These are phyloP conservation scores for Cepaea nemoralis DNA, from an alignment of 1,140 invertebrate species.

Conservation along the genomic window DNA sequence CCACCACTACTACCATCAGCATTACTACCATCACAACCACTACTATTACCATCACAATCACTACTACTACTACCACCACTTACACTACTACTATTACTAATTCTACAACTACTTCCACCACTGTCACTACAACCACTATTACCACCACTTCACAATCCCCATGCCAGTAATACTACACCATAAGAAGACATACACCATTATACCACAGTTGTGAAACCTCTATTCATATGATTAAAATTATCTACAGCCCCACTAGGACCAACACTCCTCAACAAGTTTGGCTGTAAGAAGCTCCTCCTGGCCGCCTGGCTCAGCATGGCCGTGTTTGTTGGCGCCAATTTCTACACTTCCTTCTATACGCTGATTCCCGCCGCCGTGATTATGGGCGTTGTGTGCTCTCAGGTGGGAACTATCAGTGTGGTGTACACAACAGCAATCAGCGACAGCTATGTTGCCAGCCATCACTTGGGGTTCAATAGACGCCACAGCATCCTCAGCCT, in stretches of 20 bases:
- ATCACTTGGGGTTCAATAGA: conserved; percentile 22
- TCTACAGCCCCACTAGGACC: background rate
- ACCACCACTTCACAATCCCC: too few relatives aligned
- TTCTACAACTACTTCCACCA: too few relatives aligned
- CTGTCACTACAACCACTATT: too few relatives aligned
- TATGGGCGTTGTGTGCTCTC: conserved; percentile 42
- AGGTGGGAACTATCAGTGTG: conserved; percentile 52
- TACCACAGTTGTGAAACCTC: too few relatives aligned
- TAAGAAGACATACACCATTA: too few relatives aligned
- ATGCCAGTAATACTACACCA: too few relatives aligned
- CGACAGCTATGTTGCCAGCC: conserved; percentile 23
- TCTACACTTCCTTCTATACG: conserved; percentile 54
- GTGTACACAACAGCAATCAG: conserved; percentile 44
- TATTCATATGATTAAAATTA: too few relatives aligned
- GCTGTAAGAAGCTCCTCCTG: conserved; percentile 51
- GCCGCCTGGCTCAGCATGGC: conserved; percentile 44
- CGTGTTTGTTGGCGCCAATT: conserved; percentile 70
- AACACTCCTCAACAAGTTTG: conserved; percentile 27
- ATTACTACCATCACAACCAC: too few relatives aligned
- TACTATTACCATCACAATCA: too few relatives aligned
- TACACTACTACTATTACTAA: too few relatives aligned
- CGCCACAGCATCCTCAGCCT: conserved; percentile 47
- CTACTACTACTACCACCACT: too few relatives aligned
- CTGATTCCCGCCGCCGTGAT: conserved; percentile 48
- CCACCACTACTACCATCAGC: too few relatives aligned